phyloP scores from a whole-genome alignment of 2,797 vertebrate genomes.

The Diglossa cyanea region DNA sequence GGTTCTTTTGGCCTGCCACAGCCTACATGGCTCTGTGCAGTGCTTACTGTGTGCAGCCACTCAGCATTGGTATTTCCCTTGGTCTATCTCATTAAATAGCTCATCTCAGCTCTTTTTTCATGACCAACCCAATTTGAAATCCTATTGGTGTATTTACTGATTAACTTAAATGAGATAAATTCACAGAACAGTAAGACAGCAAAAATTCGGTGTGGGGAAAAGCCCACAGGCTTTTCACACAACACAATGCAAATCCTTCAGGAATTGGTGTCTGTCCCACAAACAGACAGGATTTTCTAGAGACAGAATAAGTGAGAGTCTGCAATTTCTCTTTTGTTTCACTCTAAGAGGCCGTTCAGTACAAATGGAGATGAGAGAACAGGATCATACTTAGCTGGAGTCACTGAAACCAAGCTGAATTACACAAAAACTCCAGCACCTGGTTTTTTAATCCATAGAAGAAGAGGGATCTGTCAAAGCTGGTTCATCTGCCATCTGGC shows the following conservation, averaged over 20 bases:
- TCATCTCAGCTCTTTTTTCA: background rate
- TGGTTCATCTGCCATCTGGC: conserved; percentile 40
- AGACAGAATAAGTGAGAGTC: background rate
- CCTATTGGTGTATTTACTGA: conserved; percentile 22
- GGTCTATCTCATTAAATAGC: background rate
- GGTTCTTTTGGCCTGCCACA: background rate
- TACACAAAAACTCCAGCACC: conserved; percentile 18
- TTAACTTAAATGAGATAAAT: background rate
- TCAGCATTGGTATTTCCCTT: background rate
- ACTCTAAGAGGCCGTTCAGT: background rate
- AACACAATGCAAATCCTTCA: background rate
- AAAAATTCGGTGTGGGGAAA: background rate
- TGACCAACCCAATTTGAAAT: background rate
- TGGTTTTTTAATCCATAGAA: conserved; percentile 32
- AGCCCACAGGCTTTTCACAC: background rate
- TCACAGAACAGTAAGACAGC: background rate
- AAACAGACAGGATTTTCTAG: conserved; percentile 9
- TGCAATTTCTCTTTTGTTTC: background rate
- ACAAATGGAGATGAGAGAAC: background rate
- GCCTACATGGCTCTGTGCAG: rapidly evolving
- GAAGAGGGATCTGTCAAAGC: background rate
- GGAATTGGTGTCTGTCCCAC: background rate
- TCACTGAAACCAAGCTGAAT: background rate
- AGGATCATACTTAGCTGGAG: background rate
- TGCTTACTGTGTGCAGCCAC: background rate